phyloP scores from a whole-genome alignment of 2,113 vertebrate species.

The Monarcha castaneiventris region DNA sequence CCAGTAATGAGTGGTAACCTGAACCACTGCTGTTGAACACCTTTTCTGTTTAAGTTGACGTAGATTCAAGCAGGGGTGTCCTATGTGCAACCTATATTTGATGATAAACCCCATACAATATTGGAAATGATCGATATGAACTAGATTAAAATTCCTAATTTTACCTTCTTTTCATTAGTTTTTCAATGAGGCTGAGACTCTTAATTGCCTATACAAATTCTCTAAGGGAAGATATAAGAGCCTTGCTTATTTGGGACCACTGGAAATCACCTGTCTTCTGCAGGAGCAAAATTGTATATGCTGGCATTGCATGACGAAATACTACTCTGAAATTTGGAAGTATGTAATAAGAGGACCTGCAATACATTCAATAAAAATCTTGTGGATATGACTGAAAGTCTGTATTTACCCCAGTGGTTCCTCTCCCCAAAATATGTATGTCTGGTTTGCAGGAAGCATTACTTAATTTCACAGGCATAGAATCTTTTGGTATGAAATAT shows the following conservation, averaged over 20 bases:
- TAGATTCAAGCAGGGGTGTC: not conserved
- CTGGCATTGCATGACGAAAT: not conserved
- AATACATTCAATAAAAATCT: not conserved
- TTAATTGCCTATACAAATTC: not conserved
- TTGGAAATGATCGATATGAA: not conserved
- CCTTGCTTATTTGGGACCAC: not conserved
- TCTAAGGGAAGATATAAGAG: not conserved
- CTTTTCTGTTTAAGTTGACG: not conserved
- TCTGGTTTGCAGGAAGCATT: not conserved
- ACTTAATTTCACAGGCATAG: slow-evolving; percentile 9
- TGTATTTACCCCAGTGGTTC: not conserved
- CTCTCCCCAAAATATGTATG: not conserved
- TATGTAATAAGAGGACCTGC: not conserved
- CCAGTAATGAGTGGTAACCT: not conserved
- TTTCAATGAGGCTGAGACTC: not conserved
- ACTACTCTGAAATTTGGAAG: not conserved
- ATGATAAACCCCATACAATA: not conserved
- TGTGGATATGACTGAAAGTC: not conserved
- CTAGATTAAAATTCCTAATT: not conserved
- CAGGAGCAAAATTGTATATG: not conserved
- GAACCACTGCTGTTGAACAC: not conserved
- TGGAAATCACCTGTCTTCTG: not conserved
- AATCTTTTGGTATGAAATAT: slow-evolving; percentile 9
- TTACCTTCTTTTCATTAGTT: not conserved
- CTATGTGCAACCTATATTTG: not conserved